Percentiles rank a stretch among this genome's conserved stretches.
Evolutionary conservation across 1,140 invertebrate species (phyloP).

Genomic region (Aphaenogaster ashmeadi): DNA sequence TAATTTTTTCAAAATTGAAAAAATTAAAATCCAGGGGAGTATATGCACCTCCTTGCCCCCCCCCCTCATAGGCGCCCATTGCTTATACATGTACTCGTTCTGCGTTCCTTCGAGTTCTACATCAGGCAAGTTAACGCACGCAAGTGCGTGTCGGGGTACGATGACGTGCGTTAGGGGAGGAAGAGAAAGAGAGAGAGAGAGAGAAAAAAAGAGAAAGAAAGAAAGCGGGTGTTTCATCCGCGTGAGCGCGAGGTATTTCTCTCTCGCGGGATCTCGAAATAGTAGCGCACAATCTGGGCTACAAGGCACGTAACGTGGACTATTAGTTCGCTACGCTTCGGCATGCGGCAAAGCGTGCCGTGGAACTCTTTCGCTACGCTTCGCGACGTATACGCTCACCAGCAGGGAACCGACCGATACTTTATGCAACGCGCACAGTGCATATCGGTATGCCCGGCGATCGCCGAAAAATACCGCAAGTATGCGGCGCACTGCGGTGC

Average conservation of each 20-base stretch:
- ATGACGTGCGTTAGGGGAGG: not conserved
- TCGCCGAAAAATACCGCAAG: constrained; percentile 51
- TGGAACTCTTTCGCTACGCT: constrained; percentile 55
- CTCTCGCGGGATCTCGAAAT: constrained; percentile 49
- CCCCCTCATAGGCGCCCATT: no score
- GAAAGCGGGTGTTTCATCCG: constrained; percentile 14
- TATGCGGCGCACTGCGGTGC: not conserved
- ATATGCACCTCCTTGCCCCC: no score
- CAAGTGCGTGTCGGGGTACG: not conserved
- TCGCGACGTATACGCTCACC: constrained; percentile 42
- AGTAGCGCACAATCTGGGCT: constrained; percentile 58
- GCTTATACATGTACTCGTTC: not conserved
- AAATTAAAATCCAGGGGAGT: no score
- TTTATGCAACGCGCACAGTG: constrained; percentile 47
- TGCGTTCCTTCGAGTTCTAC: not conserved
- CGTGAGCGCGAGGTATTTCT: constrained; percentile 37
- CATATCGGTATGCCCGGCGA: constrained; percentile 41
- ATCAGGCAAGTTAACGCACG: constrained; percentile 13
- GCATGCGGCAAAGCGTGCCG: constrained; percentile 60
- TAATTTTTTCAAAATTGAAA: no score
- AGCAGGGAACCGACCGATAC: constrained; percentile 11
- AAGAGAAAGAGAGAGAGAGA: no score
- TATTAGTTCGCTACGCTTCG: constrained; percentile 64
- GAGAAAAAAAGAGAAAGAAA: not conserved
- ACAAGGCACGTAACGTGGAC: constrained; percentile 62